Evolutionary conservation across 2,113 vertebrate genomes (phyloP).

Genomic region (Nycticebus coucang): DNA sequence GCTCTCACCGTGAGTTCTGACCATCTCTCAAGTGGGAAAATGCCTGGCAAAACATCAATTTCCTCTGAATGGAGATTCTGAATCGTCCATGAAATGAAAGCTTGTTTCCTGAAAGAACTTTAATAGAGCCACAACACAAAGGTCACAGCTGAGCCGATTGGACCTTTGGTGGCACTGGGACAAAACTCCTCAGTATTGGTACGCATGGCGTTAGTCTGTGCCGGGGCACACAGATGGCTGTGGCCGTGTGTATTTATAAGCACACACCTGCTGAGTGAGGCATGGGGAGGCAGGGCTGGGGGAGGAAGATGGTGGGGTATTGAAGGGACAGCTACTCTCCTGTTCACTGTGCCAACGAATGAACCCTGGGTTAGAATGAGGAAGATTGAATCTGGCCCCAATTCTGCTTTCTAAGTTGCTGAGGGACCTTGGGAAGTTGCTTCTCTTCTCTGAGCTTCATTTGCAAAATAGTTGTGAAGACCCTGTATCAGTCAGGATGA

Average conservation of each 20-base stretch:
- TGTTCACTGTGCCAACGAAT: neutral
- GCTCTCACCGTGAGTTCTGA: conserved; percentile 34
- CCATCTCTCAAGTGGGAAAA: conserved; percentile 51
- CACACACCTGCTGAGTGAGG: neutral
- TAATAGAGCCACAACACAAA: conserved; percentile 18
- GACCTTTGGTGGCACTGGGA: neutral
- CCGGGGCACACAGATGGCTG: fast-evolving
- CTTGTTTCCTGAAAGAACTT: conserved; percentile 40
- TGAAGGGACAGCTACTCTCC: neutral
- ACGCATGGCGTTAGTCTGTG: neutral
- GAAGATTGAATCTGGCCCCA: neutral
- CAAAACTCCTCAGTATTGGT: neutral
- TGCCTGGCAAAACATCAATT: conserved; percentile 60
- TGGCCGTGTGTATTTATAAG: neutral
- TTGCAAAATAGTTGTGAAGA: neutral
- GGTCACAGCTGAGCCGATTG: neutral
- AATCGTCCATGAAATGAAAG: conserved; percentile 69
- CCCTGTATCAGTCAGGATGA: neutral
- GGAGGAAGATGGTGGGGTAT: neutral
- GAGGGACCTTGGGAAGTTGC: neutral
- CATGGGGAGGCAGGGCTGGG: neutral
- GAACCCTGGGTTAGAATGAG: neutral
- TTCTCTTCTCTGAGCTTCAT: neutral
- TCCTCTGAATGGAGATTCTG: conserved; percentile 53
- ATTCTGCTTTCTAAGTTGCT: neutral